phyloP scores from a whole-genome alignment of 2,888 invertebrate species.

The Dinocampus coccinellae region DNA sequence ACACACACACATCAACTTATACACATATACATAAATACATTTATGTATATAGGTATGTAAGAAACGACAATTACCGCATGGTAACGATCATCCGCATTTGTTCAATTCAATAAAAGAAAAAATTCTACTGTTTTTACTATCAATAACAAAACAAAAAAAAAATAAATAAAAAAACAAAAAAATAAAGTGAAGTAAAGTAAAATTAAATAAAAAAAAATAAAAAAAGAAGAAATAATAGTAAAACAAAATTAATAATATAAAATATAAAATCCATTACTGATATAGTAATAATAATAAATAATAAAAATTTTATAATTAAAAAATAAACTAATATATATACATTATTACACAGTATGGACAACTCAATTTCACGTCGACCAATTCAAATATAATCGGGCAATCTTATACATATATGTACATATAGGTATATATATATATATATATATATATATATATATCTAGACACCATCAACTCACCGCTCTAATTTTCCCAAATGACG shows the following conservation, averaged over 20 bases:
- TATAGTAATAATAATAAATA: not conserved
- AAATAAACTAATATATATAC: not conserved
- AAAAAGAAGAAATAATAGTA: too few species aligned
- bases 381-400: constrained; percentile 14
- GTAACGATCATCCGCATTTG: not conserved
- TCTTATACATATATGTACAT: not conserved
- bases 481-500: constrained; percentile 29
- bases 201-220: too few species aligned
- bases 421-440: not conserved
- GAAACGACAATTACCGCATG: not conserved
- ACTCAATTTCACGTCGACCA: constrained; percentile 17
- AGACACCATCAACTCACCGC: constrained; percentile 1
- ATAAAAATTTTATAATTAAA: not conserved
- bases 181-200: too few species aligned
- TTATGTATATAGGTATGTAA: not conserved
- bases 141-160: not conserved
- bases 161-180: too few species aligned
- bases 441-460: not conserved
- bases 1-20: not conserved
- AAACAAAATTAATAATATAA: too few species aligned
- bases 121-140: not conserved
- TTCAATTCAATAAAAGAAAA: not conserved
- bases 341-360: not conserved
- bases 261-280: too few species aligned
- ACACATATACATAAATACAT: not conserved